A percentile compares a stretch with the other conserved stretches of the same genome.
phyloP scores from a whole-genome alignment of 2,797 vertebrate genomes.

The Lateolabrax maculatus region DNA sequence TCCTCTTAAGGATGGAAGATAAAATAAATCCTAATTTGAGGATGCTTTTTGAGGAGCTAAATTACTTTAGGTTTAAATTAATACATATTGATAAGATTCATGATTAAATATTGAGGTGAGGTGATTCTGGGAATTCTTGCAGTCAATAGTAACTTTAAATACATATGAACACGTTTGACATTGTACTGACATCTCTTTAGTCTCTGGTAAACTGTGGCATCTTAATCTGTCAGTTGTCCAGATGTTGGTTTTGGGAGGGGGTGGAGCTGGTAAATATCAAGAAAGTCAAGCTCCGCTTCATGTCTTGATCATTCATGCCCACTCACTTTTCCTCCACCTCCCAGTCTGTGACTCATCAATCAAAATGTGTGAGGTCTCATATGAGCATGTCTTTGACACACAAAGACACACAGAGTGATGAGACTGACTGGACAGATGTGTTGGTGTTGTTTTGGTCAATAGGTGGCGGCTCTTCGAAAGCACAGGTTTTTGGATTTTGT shows the following conservation, averaged over 20 bases:
- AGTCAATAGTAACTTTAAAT: background rate
- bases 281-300: background rate
- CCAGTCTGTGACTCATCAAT: slow-evolving; percentile 36
- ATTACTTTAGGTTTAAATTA: background rate
- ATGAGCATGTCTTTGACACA: background rate
- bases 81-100: background rate
- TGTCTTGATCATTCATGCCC: slow-evolving; percentile 11
- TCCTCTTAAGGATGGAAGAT: background rate
- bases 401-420: background rate
- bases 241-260: background rate
- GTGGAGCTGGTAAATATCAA: background rate
- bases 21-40: background rate
- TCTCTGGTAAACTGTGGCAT: background rate
- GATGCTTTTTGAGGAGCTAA: background rate
- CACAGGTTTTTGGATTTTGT: background rate
- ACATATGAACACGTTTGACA: background rate
- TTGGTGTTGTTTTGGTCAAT: background rate
- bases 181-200: background rate
- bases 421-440: background rate
- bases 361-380: background rate
- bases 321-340: slow-evolving; percentile 10
- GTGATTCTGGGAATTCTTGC: background rate
- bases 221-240: background rate
- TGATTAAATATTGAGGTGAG: background rate
- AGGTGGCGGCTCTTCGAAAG: too few species aligned